A percentile compares a stretch with the other conserved stretches of the same genome.
These are phyloP conservation scores for Calonectris borealis DNA, from an alignment of 2,113 vertebrate genomes.

Conservation along the genomic window DNA sequence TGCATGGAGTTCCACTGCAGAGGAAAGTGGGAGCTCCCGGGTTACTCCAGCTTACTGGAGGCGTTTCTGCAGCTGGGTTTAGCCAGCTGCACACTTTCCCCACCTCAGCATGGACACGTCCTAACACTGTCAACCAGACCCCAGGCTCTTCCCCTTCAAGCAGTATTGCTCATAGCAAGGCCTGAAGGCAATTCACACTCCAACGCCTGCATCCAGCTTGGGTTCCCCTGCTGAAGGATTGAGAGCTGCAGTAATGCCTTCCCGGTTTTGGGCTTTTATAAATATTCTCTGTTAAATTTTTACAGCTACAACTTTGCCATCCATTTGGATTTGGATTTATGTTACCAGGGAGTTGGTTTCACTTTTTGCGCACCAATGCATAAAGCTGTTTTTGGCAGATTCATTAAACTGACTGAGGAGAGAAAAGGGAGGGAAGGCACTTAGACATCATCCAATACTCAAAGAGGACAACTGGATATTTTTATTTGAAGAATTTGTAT, in stretches of 20 bases:
- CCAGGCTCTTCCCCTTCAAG: neutral
- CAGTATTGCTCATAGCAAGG: neutral
- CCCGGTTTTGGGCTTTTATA: neutral
- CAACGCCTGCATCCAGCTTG: neutral
- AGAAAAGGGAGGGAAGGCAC: neutral
- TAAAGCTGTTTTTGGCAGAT: neutral
- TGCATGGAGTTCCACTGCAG: neutral
- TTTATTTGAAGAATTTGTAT: neutral
- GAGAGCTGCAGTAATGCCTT: neutral
- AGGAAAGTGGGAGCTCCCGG: rapidly evolving
- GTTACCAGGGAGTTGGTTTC: neutral
- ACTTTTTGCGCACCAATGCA: neutral
- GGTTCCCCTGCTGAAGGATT: neutral
- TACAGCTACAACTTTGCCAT: neutral
- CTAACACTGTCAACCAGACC: neutral
- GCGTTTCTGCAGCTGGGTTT: neutral
- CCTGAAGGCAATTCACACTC: neutral
- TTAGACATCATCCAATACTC: neutral
- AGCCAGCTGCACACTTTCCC: neutral
- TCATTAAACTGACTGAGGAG: neutral
- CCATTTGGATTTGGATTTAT: neutral
- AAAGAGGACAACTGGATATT: neutral
- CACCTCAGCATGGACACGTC: neutral
- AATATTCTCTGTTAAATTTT: neutral
- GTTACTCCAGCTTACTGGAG: neutral